Percentiles rank a stretch among this genome's conserved stretches.
These are phyloP conservation scores for Calidris pygmaea DNA, from an alignment of 2,113 vertebrate genomes.

Conservation along the genomic window DNA sequence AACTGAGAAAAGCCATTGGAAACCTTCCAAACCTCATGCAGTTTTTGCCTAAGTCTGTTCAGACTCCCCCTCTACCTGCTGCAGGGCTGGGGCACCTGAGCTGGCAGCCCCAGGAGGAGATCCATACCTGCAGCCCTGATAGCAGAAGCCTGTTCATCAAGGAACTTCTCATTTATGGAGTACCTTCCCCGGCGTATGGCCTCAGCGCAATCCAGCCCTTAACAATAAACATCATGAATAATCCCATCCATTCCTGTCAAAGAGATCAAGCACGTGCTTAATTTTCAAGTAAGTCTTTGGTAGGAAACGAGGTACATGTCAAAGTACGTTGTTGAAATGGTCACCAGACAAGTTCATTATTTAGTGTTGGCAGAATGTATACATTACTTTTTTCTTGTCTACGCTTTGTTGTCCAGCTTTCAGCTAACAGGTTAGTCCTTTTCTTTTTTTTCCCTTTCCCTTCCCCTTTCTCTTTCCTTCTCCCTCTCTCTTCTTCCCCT, in stretches of 20 bases:
- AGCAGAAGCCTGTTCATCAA: not conserved
- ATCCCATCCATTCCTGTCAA: not conserved
- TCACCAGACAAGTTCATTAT: not conserved
- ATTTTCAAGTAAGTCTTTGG: not conserved
- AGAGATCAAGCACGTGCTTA: not conserved
- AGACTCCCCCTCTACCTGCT: not conserved
- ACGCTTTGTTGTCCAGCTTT: not conserved
- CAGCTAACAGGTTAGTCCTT: not conserved
- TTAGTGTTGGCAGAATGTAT: not conserved
- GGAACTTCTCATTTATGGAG: not conserved
- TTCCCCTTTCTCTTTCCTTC: not conserved
- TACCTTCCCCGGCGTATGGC: rapidly evolving
- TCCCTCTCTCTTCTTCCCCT: no score
- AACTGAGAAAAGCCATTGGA: constrained; percentile 3
- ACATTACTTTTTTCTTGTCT: no score
- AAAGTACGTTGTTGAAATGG: not conserved
- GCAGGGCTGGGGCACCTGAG: not conserved
- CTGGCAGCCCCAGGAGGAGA: not conserved
- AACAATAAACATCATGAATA: not conserved
- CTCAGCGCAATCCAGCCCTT: not conserved
- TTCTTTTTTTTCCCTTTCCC: not conserved
- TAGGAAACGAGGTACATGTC: not conserved
- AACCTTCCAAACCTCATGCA: not conserved
- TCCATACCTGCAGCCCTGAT: not conserved
- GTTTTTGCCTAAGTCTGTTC: not conserved